These are phyloP conservation scores for Myodes glareolus DNA, from an alignment of 2,113 vertebrate genomes.

Conservation along the genomic window DNA sequence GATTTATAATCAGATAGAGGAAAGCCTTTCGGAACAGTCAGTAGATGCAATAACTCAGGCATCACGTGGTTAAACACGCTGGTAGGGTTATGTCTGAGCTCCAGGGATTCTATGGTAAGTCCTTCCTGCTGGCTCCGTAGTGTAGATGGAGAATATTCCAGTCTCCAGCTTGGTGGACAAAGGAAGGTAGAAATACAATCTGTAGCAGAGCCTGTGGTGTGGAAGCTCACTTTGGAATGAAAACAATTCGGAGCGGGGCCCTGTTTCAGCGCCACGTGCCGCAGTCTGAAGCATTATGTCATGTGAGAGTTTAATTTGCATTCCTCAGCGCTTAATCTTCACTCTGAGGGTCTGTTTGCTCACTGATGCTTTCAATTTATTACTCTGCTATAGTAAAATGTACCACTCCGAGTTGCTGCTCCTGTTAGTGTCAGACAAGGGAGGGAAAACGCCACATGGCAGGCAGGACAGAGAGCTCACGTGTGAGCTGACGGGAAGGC, in stretches of 20 bases:
- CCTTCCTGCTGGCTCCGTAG: background rate
- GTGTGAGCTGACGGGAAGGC: background rate
- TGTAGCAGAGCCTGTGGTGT: constrained; percentile 52
- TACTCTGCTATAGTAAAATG: constrained; percentile 39
- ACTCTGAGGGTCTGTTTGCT: constrained; percentile 49
- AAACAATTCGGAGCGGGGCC: constrained; percentile 26
- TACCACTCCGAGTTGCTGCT: constrained; percentile 46
- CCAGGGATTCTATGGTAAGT: background rate
- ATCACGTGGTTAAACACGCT: fast-evolving
- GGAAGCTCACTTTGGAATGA: constrained; percentile 42
- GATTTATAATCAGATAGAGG: background rate
- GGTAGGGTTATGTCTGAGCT: background rate
- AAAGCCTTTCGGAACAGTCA: background rate
- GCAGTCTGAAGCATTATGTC: constrained; percentile 64
- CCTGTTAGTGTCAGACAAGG: constrained; percentile 41
- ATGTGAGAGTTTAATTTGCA: constrained; percentile 57
- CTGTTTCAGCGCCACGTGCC: constrained; percentile 40
- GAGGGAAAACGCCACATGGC: background rate
- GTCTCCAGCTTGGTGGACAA: background rate
- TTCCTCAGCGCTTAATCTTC: constrained; percentile 66
- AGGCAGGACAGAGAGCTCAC: constrained; percentile 30
- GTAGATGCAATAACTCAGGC: fast-evolving
- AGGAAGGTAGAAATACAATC: background rate
- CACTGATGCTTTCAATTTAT: constrained; percentile 70
- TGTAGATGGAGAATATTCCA: constrained; percentile 15